Evolutionary conservation across 2,797 vertebrate genomes (phyloP).

Genomic region (Cichlasoma orientale): DNA sequence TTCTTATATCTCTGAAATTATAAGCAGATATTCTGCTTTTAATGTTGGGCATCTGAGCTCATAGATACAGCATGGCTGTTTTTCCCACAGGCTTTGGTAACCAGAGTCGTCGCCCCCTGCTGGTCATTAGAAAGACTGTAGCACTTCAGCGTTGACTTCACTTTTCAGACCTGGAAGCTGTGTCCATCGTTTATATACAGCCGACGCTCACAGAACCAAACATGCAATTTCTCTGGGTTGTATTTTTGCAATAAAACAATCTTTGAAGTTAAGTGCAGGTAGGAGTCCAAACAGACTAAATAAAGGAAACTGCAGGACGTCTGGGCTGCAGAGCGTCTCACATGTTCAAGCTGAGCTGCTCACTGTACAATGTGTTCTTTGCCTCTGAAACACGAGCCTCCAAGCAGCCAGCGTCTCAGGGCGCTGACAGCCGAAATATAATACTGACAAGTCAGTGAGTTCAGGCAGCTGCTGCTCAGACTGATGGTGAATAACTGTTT

Average conservation of each 20-base stretch:
- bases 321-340: background rate
- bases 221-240: background rate
- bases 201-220: background rate
- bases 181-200: background rate
- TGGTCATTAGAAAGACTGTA: background rate
- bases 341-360: constrained; percentile 1
- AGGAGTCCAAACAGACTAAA: background rate
- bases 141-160: background rate
- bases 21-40: background rate
- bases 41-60: background rate
- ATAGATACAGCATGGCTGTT: too few species aligned
- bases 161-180: background rate
- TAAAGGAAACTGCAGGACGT: background rate
- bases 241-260: background rate
- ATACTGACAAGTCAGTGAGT: constrained; percentile 54
- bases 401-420: constrained; percentile 10
- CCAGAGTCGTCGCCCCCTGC: background rate
- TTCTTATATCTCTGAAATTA: background rate
- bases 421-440: constrained; percentile 60
- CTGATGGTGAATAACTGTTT: background rate
- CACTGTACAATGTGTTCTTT: constrained; percentile 36
- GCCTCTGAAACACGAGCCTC: constrained; percentile 44
- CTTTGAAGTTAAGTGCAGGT: background rate
- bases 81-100: background rate
- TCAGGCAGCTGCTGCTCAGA: constrained; percentile 18